A percentile compares a stretch with the other conserved stretches of the same genome.
Evolutionary conservation across 2,797 vertebrate genomes (phyloP).

Genomic region (Aphelocoma californica): DNA sequence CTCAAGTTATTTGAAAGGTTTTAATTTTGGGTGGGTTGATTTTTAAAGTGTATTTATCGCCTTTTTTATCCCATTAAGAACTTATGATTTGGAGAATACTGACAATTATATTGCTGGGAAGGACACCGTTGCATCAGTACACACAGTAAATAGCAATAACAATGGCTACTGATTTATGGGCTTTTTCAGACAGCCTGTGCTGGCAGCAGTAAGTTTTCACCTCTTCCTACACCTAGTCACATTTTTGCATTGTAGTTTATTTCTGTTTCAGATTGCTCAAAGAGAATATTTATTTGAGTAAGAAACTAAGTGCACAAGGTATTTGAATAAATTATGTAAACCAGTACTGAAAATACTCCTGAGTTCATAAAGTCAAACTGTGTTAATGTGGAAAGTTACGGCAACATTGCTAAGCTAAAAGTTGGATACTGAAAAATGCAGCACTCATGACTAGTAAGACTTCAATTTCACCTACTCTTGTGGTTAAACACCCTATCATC

Average conservation of each 20-base stretch:
- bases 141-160: background rate
- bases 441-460: background rate
- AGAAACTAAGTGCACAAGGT: background rate
- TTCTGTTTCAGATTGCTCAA: background rate
- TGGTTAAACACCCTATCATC: background rate
- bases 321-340: background rate
- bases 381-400: background rate
- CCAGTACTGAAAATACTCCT: background rate
- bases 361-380: background rate
- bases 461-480: background rate
- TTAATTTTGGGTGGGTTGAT: background rate
- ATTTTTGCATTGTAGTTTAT: background rate
- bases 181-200: background rate
- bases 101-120: background rate
- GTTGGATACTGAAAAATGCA: background rate
- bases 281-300: background rate
- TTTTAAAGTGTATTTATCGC: background rate
- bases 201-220: background rate
- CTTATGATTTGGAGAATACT: background rate
- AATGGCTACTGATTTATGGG: background rate
- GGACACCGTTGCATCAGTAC: background rate
- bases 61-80: background rate
- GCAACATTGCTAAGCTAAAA: background rate
- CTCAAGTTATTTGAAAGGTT: background rate
- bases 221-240: background rate